Evolutionary conservation across 2,888 invertebrate genomes (phyloP), one percentile per base, ranked within the genome.

Genomic region (Pollenia griseotomentosa): DNA sequence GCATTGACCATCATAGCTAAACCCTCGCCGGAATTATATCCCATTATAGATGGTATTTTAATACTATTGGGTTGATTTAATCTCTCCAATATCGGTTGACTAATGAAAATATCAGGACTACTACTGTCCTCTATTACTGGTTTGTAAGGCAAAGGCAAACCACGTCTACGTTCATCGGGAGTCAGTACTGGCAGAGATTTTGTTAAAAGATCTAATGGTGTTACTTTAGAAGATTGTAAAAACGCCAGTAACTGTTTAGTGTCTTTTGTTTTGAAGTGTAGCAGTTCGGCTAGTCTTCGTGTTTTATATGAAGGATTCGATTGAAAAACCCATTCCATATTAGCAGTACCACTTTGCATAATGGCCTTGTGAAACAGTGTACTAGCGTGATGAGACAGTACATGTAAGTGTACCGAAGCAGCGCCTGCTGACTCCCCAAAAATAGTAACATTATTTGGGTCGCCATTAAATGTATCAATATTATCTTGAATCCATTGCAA

Each of bases 1-100:
- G 90, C 91, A 88, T 89, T 88, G 0, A 88, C 14, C 7, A 92
- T 44, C 90, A 83, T 93, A 0, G 94, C 93, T 0, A 95, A 88
- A 0, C 95, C 95, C 91, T 95, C 95, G 0, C 94, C 94, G 0
- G 94, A 94, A 73, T 94, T 95, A 0, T 95, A 91, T 7, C 95
- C 95, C 88, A 94, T 93, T 5, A 95, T 93, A 0, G 94, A 90
- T 0, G 95, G 95, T 8, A 94, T 94, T 0, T 94, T 92, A 23
- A 94, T 55, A 10, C 91, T 48, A 93, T 91, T 91, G n/a, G 93
- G 93, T 71, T 90, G 89, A 84, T 92, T 92, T 12, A 95, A 82
- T 10, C 94, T 92, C 59, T 94, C 88, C 89, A 95, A 70, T 90
- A 96, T 90, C 88, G 88, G 88, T 14, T 83, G 78, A 12, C 84